Base-by-base conservation (phyloP, 64 coral and sea anemone genomes). In the Pachyseris speciosa region DNA sequence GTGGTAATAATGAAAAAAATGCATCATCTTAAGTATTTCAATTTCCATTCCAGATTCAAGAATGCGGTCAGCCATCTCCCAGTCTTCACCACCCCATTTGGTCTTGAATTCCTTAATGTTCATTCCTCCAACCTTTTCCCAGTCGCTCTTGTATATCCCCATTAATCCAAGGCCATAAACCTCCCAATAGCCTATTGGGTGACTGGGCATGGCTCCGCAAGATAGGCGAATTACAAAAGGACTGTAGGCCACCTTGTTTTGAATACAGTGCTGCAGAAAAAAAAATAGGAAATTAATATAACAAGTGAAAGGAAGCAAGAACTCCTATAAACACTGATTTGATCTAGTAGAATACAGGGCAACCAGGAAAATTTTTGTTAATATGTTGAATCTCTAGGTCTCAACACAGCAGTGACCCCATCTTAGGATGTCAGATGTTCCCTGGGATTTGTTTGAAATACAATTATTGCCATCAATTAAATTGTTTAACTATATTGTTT, bases 61-160 rank as follows among this genome's bases (percentile, higher is more conserved):
- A 41, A 98, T 83, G 28, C 96, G 64, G 59, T 98, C 96, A 42
- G 53, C 48, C 67, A 98, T 88, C 39, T 98, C 96, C 74, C 93
- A 94, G 20, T 98, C 96, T 65, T 98, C 96, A 11, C 96, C 96
- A 7, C 96, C 96, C 96, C 96, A 98, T 34, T 53, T 81, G 44
- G 91, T 45, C 42, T 53, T 73, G 40, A 91, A 98, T 42, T 88
- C 79, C 34, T 76, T 37, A 1, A 87, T 72, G 44, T 98, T 87
- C 96, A 98, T 98, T 36, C 96, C 96, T 11, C 96, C 96, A 85
- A 98, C 87, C 28, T 64, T 69, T 3, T 91, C 75, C 96, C 96
- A 98, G 77, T 98, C 96, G 57, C 86, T 87, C 60, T 98, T 98
- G 92, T 98, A 98, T 26, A 90, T 91, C 4, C 74, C 84, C 20